These are phyloP conservation scores for Laticauda laticaudata DNA, from an alignment of 2,113 vertebrate genomes.

Conservation along the genomic window DNA sequence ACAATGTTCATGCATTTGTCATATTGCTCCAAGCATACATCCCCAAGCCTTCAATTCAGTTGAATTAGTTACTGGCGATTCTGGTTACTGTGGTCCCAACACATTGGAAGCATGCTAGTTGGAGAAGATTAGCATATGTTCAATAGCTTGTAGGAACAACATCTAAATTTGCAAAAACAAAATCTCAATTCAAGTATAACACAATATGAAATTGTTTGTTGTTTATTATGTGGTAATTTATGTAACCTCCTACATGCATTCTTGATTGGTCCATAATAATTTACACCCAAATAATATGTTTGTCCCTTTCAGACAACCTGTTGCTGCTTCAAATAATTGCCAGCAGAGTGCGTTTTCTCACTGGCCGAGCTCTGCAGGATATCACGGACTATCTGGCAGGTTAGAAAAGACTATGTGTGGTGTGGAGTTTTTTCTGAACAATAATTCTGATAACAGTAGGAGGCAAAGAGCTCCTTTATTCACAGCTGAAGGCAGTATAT, in stretches of 20 bases:
- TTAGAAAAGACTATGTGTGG: conserved; percentile 28
- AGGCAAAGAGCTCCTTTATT: not conserved
- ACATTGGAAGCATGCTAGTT: not conserved
- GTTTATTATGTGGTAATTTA: not conserved
- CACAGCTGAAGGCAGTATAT: not conserved
- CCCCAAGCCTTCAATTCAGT: not conserved
- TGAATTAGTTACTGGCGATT: not conserved
- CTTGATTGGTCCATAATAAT: not conserved
- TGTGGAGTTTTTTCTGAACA: not conserved
- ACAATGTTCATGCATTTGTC: not conserved
- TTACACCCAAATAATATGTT: not conserved
- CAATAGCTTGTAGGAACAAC: not conserved
- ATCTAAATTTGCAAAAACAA: not conserved
- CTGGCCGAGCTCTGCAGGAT: conserved; percentile 56
- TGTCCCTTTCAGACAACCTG: conserved; percentile 64
- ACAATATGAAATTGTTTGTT: not conserved
- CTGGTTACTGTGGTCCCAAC: not conserved
- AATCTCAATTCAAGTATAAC: not conserved
- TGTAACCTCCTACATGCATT: not conserved
- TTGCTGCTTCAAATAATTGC: conserved; percentile 62
- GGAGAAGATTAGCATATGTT: not conserved
- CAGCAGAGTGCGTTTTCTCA: conserved; percentile 56
- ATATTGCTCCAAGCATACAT: not conserved
- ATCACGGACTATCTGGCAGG: conserved; percentile 63
- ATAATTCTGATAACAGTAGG: not conserved